Base-by-base conservation (phyloP, 2,888 invertebrate species). In the Osmoderma eremita region DNA sequence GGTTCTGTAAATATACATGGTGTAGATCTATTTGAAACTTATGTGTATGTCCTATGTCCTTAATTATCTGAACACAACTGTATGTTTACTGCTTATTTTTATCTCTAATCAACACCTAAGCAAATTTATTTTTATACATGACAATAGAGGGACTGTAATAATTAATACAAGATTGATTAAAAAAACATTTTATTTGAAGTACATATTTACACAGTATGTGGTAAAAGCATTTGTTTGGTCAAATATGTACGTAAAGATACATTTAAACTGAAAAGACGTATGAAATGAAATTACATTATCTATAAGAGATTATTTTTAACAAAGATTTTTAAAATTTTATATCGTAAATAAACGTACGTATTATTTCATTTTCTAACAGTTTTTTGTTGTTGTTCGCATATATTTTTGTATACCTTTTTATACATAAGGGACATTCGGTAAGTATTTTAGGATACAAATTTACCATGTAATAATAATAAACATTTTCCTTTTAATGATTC, bases 171-270 rank as follows among this genome's bases (percentile, higher is more conserved):
- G 30, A 45, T n/a, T 45, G 24, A 61, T 61, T 42, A 66, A 67
- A 62, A 61, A 67, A 67, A 67, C 63, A 63, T 67, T 67, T 67
- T 67, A 67, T 62, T 67, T 67, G 63, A 67, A 67, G 63, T 67
- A 67, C 63, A 63, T 67, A 67, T 67, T 67, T 67, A 67, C 67
- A 67, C 50, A 63, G 53, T 53, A 67, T 51, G 49, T 67, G 63
- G 45, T 67, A 67, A 63, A 67, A 67, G 63, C 63, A 54, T 56
- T 63, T 67, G 20, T 50, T 50, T 61, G 56, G 50, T 65, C 56
- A 65, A 56, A 65, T 39, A 66, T 65, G 49, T 65, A 56, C 45
- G 58, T 61, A 61, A 61, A 53, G 53, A 53, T 48, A 50, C 36
- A 65, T 30, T 63, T 62, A 15, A 41, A 63, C 51, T 45, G 63